Base-by-base conservation (phyloP, 2,113 vertebrate species). In the Aegypius monachus region DNA sequence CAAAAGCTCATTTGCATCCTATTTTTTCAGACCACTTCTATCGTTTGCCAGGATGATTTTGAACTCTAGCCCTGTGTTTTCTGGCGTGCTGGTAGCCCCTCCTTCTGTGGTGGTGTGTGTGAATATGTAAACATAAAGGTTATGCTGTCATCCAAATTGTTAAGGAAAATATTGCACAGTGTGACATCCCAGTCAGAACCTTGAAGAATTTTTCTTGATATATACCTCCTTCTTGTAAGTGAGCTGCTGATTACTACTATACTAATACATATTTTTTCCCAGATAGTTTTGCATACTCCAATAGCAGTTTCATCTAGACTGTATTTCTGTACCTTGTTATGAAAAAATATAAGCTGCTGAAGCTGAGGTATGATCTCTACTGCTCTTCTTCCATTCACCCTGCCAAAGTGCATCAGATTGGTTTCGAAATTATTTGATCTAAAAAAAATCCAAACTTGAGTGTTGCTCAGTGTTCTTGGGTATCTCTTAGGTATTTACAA, bases 151-250 rank as follows among this genome's bases (percentile, higher is more conserved):
- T 59, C 58, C 58, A 67, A 78, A 77, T 89, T 72, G 93, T 86
- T 88, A 95, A 93, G 52, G 65, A 93, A 95, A 96, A 91, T 73
- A 86, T n/a, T 95, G 43, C 5, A 8, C 20, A 40, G 81, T 90
- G 81, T 94, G 78, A 90, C 66, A 94, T 88, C 84, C 62, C 74
- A 72, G 93, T 61, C 87, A 95, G 66, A 95, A 93, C 81, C 92
- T 25, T 65, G 87, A 94, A 87, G 84, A 95, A 34, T 90, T 85
- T 93, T 90, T 82, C 81, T 81, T 80, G 19, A 48, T 79, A 90
- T 42, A 63, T 61, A 80, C 36, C 48, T 93, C 84, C 73, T 79
- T 75, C 73, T 93, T 84, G 32, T 42, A 59, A 94, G n/a, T 31
- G 52, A 91, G 43, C 52, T 75, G 62, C 73, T 94, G 58, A 79